Evolutionary conservation across 2,113 vertebrate species (phyloP).

Genomic region (Cryptomyrus ogoouensis): DNA sequence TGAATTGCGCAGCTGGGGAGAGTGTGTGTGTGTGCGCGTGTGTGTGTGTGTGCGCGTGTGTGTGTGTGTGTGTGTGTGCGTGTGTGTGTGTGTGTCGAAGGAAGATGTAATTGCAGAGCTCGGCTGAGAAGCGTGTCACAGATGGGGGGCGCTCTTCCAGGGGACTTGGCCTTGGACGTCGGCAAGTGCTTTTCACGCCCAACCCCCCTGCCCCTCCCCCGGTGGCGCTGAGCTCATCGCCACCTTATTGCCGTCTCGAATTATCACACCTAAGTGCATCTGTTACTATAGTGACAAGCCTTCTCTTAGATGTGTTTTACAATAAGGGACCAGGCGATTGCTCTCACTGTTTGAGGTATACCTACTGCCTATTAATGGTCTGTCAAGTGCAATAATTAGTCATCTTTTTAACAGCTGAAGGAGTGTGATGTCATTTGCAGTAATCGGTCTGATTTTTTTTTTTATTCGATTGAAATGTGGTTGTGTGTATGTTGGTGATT

Average conservation of each 20-base stretch:
- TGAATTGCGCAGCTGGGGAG: neutral
- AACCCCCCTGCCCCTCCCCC: neutral
- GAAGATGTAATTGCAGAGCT: constrained; percentile 13
- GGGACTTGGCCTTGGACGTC: constrained; percentile 4
- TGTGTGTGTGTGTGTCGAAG: neutral
- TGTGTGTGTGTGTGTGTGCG: neutral
- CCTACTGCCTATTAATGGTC: neutral
- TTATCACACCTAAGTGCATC: constrained; percentile 29
- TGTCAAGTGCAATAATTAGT: constrained; percentile 15
- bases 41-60: neutral
- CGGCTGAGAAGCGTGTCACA: neutral
- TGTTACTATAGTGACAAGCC: constrained; percentile 33
- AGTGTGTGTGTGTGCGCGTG: neutral
- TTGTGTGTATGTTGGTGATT: neutral
- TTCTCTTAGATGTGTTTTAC: constrained; percentile 6
- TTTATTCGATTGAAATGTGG: neutral
- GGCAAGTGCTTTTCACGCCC: constrained; percentile 16
- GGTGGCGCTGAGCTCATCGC: constrained; percentile 18
- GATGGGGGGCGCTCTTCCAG: neutral
- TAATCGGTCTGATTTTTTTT: neutral
- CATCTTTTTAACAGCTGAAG: neutral
- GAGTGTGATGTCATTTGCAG: neutral
- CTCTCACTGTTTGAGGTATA: constrained; percentile 8
- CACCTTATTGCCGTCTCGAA: constrained; percentile 27
- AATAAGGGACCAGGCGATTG: constrained; percentile 9